Conservation (phyloP, 2,888 invertebrate genomes). For the Caenorhabditis afra region DNA sequence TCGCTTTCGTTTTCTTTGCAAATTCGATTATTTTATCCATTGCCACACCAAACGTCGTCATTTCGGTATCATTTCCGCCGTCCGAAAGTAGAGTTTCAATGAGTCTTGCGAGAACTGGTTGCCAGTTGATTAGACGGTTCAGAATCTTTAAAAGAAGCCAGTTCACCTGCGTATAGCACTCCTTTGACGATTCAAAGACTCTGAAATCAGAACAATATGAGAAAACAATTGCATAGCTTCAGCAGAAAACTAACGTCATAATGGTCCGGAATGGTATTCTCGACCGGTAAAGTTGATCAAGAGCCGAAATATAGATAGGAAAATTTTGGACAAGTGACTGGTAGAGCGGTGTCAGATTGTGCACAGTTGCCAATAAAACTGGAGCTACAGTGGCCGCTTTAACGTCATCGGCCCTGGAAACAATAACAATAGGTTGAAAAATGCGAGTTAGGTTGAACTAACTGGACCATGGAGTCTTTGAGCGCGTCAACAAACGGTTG, state of each 20-base stretch:
- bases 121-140: slow-evolving; percentile 90
- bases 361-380: slow-evolving; percentile 83
- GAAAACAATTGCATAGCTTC: too few relatives aligned
- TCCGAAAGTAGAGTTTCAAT: slow-evolving; percentile 64
- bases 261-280: slow-evolving; percentile 51
- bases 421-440: not conserved
- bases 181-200: slow-evolving; percentile 89
- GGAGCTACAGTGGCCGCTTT: slow-evolving; percentile 40
- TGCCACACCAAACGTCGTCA: slow-evolving; percentile 60
- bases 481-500: slow-evolving; percentile 35
- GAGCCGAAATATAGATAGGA: slow-evolving; percentile 65
- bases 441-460: not conserved
- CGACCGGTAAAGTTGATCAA: slow-evolving; percentile 60
- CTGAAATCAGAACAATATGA: slow-evolving; percentile 82
- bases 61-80: slow-evolving; percentile 44
- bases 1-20: slow-evolving; percentile 58
- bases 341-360: slow-evolving; percentile 63
- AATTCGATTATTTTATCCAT: slow-evolving; percentile 81
- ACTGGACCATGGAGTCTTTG: slow-evolving; percentile 40
- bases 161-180: slow-evolving; percentile 90
- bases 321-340: slow-evolving; percentile 60
- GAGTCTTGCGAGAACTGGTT: slow-evolving; percentile 82
- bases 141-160: slow-evolving; percentile 89
- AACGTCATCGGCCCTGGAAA: slow-evolving; percentile 43
- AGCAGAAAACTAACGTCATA: slow-evolving; percentile 51